Percentiles rank a stretch among this genome's conserved stretches.
These are phyloP conservation scores for Enteromius radiatus DNA, from an alignment of 2,797 vertebrate genomes.

Conservation along the genomic window DNA sequence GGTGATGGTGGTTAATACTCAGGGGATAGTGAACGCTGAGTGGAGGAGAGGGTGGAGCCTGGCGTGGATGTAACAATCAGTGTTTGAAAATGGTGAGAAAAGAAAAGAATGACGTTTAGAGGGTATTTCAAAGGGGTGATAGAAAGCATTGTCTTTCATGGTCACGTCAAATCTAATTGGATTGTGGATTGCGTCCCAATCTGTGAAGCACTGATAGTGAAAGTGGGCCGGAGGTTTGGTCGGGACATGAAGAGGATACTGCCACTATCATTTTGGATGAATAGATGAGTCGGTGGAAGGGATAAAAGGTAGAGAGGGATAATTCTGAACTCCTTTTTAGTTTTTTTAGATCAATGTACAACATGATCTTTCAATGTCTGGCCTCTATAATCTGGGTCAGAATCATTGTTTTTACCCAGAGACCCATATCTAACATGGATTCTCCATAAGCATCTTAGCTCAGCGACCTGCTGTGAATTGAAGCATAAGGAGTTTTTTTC, in stretches of 20 bases:
- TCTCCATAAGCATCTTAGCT: slow-evolving; percentile 27
- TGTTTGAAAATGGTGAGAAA: not conserved
- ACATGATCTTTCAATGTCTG: slow-evolving; percentile 22
- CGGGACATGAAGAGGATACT: not conserved
- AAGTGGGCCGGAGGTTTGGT: slow-evolving; percentile 43
- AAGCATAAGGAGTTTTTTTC: slow-evolving; percentile 36
- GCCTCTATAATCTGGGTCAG: slow-evolving; percentile 18
- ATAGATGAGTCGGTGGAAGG: slow-evolving; percentile 7
- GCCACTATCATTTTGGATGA: not conserved
- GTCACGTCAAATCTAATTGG: slow-evolving; percentile 56
- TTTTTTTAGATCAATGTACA: slow-evolving; percentile 5
- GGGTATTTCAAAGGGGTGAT: slow-evolving; percentile 8
- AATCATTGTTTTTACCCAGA: slow-evolving; percentile 42
- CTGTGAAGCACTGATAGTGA: slow-evolving; percentile 56
- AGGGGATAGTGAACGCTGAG: too few species aligned
- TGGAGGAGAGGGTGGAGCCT: too few species aligned
- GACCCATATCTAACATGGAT: slow-evolving; percentile 16
- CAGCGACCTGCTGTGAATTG: slow-evolving; percentile 42
- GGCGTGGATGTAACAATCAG: too few species aligned
- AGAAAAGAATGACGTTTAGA: not conserved
- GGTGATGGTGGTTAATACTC: too few species aligned
- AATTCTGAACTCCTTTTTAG: not conserved
- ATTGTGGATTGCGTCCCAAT: slow-evolving; percentile 60
- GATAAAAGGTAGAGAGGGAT: not conserved
- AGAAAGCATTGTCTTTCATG: slow-evolving; percentile 55